These are phyloP conservation scores for Corapipo altera DNA, from an alignment of 2,113 vertebrate species.

Conservation along the genomic window DNA sequence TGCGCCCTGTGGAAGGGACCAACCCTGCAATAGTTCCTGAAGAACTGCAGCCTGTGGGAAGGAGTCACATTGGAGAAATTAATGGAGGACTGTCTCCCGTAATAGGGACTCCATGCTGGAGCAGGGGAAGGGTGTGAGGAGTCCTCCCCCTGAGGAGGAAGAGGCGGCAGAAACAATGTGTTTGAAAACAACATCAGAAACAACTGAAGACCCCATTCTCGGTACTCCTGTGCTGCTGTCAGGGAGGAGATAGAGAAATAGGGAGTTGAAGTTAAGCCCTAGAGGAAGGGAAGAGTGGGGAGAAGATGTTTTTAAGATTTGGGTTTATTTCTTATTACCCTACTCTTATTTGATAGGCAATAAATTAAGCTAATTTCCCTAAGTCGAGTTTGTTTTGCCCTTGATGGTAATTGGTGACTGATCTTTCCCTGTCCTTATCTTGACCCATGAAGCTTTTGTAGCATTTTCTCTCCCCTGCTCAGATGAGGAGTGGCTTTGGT, in stretches of 20 bases:
- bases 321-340: background rate
- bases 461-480: background rate
- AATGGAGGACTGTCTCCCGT: background rate
- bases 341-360: background rate
- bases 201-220: background rate
- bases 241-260: background rate
- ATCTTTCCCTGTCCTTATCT: background rate
- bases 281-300: background rate
- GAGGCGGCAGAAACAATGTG: background rate
- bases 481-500: background rate
- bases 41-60: background rate
- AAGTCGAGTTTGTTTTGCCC: background rate
- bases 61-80: background rate
- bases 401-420: background rate
- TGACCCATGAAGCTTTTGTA: accelerated
- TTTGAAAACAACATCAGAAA: background rate
- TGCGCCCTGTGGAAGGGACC: background rate
- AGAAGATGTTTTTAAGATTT: background rate
- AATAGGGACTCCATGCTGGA: background rate
- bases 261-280: background rate
- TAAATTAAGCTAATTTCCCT: background rate
- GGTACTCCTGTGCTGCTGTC: background rate
- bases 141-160: too few species aligned
- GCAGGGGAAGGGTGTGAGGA: background rate
- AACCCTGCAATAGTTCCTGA: background rate